A percentile compares a stretch with the other conserved stretches of the same genome.
These are phyloP conservation scores for Neuroscelio doddi DNA, from an alignment of 2,888 invertebrate species.

Conservation along the genomic window DNA sequence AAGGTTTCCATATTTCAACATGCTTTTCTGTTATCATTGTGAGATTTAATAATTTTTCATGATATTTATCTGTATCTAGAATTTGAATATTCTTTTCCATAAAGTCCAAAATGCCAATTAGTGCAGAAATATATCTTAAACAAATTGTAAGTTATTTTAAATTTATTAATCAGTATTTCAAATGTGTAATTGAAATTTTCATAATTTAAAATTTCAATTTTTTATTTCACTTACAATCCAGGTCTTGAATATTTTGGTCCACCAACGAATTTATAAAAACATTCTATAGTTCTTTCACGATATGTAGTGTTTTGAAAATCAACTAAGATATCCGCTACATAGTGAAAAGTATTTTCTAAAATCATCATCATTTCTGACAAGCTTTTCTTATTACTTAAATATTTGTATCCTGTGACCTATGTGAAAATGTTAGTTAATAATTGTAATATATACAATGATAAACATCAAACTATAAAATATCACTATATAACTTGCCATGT, in stretches of 20 bases:
- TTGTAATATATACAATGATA: too few relatives aligned
- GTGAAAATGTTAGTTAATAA: constrained; percentile 19
- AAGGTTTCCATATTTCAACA: constrained; percentile 62
- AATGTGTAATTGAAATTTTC: too few relatives aligned
- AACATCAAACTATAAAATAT: too few relatives aligned
- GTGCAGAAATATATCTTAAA: constrained; percentile 53
- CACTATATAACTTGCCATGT: constrained; percentile 69
- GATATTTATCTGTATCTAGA: constrained; percentile 54
- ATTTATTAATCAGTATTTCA: neutral
- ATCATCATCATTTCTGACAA: constrained; percentile 48
- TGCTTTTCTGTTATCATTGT: constrained; percentile 55
- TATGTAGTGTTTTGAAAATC: constrained; percentile 57
- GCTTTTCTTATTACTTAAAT: constrained; percentile 52
- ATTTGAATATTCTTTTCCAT: constrained; percentile 54
- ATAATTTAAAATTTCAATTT: neutral
- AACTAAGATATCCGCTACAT: constrained; percentile 58
- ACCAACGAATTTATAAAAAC: constrained; percentile 55
- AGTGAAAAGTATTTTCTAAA: constrained; percentile 53
- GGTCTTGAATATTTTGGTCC: constrained; percentile 53
- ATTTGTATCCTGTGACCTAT: constrained; percentile 51
- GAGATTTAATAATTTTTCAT: constrained; percentile 50
- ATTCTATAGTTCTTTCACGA: constrained; percentile 45
- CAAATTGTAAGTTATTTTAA: neutral
- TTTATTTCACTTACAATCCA: constrained; percentile 51
- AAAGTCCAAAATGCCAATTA: constrained; percentile 53